phyloP scores from a whole-genome alignment of 1,140 invertebrate genomes.

The Caenorhabditis tropicalis region DNA sequence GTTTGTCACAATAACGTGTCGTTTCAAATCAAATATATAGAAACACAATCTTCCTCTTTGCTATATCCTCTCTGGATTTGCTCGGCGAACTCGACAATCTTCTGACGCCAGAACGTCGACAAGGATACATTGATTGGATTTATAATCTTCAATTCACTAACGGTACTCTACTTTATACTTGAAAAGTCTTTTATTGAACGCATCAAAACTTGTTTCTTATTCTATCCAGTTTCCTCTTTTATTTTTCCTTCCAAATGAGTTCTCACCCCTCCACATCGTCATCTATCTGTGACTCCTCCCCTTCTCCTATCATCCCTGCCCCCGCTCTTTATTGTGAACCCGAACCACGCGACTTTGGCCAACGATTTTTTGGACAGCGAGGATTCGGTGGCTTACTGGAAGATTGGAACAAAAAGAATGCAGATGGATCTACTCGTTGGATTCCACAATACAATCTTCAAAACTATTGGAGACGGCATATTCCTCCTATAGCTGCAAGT shows the following conservation, averaged over 20 bases:
- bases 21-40: slow-evolving; percentile 20
- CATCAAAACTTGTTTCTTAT: slow-evolving; percentile 1
- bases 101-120: slow-evolving; percentile 22
- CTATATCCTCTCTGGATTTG: slow-evolving; percentile 51
- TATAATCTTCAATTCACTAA: slow-evolving; percentile 57
- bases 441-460: slow-evolving; percentile 53
- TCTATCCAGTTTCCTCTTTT: background rate
- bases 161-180: background rate
- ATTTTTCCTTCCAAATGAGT: background rate
- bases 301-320: background rate
- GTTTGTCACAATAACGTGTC: background rate
- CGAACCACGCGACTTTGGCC: slow-evolving; percentile 12
- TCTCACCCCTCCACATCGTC: background rate
- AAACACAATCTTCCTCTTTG: slow-evolving; percentile 57
- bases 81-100: slow-evolving; percentile 53
- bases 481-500: background rate
- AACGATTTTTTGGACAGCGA: background rate
- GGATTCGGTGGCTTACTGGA: slow-evolving; percentile 41
- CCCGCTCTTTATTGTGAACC: slow-evolving; percentile 37
- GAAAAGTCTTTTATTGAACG: background rate
- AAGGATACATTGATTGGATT: slow-evolving; percentile 55
- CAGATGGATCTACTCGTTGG: background rate
- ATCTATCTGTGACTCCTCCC: background rate
- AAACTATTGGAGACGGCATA: slow-evolving; percentile 27
- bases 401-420: background rate